Percentiles rank a stretch among this genome's conserved stretches.
Evolutionary conservation across 2,113 vertebrate species (phyloP).

Genomic region (Centropus unirufus): DNA sequence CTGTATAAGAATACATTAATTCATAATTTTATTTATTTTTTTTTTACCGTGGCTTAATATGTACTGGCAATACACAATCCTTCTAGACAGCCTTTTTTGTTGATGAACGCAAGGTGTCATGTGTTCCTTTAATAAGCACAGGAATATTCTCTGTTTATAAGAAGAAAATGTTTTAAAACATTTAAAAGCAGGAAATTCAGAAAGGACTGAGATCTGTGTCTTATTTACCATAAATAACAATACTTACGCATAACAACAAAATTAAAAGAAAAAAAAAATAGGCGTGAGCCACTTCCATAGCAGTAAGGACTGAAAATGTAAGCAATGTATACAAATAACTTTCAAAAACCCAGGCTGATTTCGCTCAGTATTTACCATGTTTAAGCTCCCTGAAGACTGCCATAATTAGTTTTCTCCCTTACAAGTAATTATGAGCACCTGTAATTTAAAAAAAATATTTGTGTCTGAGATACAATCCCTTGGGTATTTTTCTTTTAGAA

Average conservation of each 20-base stretch:
- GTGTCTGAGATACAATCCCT: constrained; percentile 20
- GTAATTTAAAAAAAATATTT: constrained; percentile 60
- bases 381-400: constrained; percentile 40
- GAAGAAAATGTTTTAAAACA: neutral
- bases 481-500: constrained; percentile 50
- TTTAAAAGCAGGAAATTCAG: neutral
- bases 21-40: neutral
- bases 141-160: neutral
- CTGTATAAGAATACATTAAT: neutral
- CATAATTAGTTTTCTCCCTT: constrained; percentile 58
- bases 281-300: neutral
- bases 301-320: neutral
- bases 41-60: neutral
- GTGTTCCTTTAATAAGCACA: neutral
- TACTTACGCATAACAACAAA: neutral
- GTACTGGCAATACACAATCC: neutral
- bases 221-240: neutral
- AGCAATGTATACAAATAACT: neutral
- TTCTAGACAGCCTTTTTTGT: neutral
- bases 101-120: neutral
- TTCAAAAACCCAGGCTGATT: constrained; percentile 16
- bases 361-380: constrained; percentile 40
- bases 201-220: neutral
- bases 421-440: constrained; percentile 66
- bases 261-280: neutral